Conservation (phyloP, 53 echinoderm and acorn worm species). For the Apostichopus leukothele region DNA sequence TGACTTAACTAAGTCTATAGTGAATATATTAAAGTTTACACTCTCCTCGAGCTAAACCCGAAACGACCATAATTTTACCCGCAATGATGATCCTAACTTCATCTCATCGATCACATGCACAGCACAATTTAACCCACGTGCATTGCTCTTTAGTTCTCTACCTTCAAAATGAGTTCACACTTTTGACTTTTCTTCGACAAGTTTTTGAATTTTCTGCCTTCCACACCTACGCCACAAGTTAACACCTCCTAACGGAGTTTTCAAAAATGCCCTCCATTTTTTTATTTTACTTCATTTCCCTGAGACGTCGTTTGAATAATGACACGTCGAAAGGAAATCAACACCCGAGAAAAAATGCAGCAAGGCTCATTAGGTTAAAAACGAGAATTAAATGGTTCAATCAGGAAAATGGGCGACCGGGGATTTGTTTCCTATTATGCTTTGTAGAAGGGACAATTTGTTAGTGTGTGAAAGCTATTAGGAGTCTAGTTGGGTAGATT, state of each 20-base stretch:
- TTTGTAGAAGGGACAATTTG: not conserved
- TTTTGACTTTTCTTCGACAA: not conserved
- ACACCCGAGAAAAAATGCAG: slow-evolving; percentile 8
- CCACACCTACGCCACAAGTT: slow-evolving; percentile 2
- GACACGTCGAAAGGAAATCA: slow-evolving; percentile 19
- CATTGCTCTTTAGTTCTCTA: not conserved
- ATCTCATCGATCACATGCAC: not conserved
- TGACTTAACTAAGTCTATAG: not conserved
- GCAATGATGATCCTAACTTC: not conserved
- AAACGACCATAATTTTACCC: not conserved
- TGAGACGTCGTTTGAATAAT: slow-evolving; percentile 21
- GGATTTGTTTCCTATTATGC: slow-evolving; percentile 2
- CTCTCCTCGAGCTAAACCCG: not conserved
- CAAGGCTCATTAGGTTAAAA: slow-evolving; percentile 32
- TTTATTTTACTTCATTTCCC: not conserved
- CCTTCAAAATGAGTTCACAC: not conserved
- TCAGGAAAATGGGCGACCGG: slow-evolving; percentile 8
- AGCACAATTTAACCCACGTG: slow-evolving; percentile 1
- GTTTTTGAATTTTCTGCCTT: not conserved
- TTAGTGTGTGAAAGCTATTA: slow-evolving; percentile 45
- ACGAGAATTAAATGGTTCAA: slow-evolving; percentile 32
- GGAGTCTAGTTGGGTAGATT: not conserved
- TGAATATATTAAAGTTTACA: not conserved
- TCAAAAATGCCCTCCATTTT: not conserved
- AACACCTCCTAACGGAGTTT: not conserved